Evolutionary conservation across 2,888 invertebrate genomes (phyloP), one percentile per base, ranked within the genome.

Genomic region (Spilarctia lutea): DNA sequence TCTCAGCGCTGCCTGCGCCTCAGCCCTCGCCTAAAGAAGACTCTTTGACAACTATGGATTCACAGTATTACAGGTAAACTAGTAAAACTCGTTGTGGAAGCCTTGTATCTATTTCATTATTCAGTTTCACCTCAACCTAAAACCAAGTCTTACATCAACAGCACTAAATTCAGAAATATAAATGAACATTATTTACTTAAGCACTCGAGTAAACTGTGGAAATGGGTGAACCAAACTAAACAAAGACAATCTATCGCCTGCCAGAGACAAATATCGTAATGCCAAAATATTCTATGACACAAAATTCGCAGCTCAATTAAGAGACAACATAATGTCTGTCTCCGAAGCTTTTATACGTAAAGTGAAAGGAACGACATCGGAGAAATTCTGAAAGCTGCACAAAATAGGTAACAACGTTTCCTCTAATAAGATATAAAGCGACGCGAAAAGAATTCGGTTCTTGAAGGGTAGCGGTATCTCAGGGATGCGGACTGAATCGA

Each of bases 41-140:
- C 79, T 89, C 92, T 0, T 85, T 94, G 39, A 90, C 92, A 4
- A 85, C 84, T 35, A 78, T 94, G 24, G 94, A 94, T 83, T 87
- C 93, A 0, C 95, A 95, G 75, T 95, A 95, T 81, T 95, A 95
- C 84, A 95, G 95, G 95, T 93, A 56, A n/a, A 65, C 39, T 72
- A n/a, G 16, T 39, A 39, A 8, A 11, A 39, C 10, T 39, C 39
- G 39, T 11, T 11, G 10, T 39, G 39, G 0, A 39, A 39, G 39
- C 11, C 39, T 11, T 39, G 39, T 39, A 11, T 39, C 60, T 60
- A 27, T 60, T 60, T 27, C 10, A 27, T 60, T 3, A 60, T 60
- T 60, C n/a, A 42, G 18, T n/a, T 8, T 27, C 16, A 39, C 42
- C 42, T 45, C 27, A 63, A 30, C 60, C 27, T 20, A 3, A 45